These are phyloP conservation scores for Batillaria attramentaria DNA, from an alignment of 1,140 invertebrate genomes.

Conservation along the genomic window DNA sequence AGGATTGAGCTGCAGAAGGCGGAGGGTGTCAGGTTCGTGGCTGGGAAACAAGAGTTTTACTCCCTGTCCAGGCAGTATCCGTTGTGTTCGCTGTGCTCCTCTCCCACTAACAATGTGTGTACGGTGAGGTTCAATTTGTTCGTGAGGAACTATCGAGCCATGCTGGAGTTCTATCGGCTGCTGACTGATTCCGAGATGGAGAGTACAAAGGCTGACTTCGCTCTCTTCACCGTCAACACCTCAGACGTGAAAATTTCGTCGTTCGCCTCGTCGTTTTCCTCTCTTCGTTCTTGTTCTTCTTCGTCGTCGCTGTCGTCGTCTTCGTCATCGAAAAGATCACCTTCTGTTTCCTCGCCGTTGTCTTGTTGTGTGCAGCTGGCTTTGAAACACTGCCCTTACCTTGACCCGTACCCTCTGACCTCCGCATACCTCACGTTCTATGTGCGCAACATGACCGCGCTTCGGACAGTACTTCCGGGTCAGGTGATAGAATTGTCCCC, in stretches of 20 bases:
- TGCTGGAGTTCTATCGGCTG: slow-evolving; percentile 61
- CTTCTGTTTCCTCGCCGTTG: neutral
- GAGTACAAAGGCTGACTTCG: slow-evolving; percentile 56
- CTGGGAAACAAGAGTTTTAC: slow-evolving; percentile 56
- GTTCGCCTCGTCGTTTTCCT: neutral
- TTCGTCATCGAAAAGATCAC: neutral
- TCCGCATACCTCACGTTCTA: slow-evolving; percentile 48
- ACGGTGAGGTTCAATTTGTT: slow-evolving; percentile 50
- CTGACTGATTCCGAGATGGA: slow-evolving; percentile 56
- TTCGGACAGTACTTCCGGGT: slow-evolving; percentile 32
- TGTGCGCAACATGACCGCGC: slow-evolving; percentile 38
- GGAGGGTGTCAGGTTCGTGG: slow-evolving; percentile 33
- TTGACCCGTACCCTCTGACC: slow-evolving; percentile 46
- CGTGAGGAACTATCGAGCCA: slow-evolving; percentile 48
- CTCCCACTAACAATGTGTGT: slow-evolving; percentile 36
- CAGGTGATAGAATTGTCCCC: slow-evolving; percentile 18
- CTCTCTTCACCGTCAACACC: slow-evolving; percentile 50
- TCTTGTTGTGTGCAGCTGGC: slow-evolving; percentile 44
- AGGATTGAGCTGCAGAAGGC: slow-evolving; percentile 50
- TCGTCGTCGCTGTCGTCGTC: slow-evolving; percentile 6
- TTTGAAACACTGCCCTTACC: slow-evolving; percentile 51
- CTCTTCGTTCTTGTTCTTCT: slow-evolving; percentile 5
- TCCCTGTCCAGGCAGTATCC: slow-evolving; percentile 48
- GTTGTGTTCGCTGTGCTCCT: slow-evolving; percentile 49
- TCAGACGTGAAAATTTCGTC: neutral